Percentiles rank a stretch among this genome's conserved stretches.
These are phyloP conservation scores for Dinomys branickii DNA, from an alignment of 2,113 vertebrate species.

Conservation along the genomic window DNA sequence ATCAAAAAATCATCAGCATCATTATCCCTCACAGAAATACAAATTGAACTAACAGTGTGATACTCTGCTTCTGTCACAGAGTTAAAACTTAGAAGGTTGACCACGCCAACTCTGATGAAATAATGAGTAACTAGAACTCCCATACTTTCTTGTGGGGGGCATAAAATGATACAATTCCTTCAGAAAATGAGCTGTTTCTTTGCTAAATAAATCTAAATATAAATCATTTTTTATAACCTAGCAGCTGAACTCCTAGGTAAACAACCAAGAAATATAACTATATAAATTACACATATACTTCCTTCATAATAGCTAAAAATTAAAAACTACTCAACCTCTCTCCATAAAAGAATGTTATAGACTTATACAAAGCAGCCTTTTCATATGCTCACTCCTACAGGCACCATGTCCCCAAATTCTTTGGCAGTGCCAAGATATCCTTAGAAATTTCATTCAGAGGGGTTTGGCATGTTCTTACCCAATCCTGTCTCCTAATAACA, in stretches of 20 bases:
- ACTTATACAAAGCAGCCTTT: background rate
- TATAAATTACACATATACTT: background rate
- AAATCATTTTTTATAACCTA: background rate
- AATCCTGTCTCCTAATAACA: background rate
- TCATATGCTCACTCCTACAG: background rate
- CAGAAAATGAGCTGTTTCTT: background rate
- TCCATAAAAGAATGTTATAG: background rate
- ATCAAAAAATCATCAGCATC: background rate
- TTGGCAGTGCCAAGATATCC: background rate
- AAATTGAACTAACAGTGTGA: background rate
- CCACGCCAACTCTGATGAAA: background rate
- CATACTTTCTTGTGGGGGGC: background rate
- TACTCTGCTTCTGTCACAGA: background rate
- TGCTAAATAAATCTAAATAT: background rate
- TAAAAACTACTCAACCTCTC: background rate
- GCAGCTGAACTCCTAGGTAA: background rate
- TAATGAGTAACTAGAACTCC: background rate
- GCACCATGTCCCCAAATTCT: background rate
- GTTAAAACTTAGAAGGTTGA: background rate
- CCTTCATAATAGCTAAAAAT: background rate
- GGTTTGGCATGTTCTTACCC: background rate
- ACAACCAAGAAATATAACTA: background rate
- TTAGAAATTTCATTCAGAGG: background rate
- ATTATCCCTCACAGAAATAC: background rate
- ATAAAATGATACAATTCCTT: background rate